Percentiles rank a stretch among this genome's conserved stretches.
phyloP scores from a whole-genome alignment of 2,113 vertebrate species.

The Shinisaurus crocodilurus region DNA sequence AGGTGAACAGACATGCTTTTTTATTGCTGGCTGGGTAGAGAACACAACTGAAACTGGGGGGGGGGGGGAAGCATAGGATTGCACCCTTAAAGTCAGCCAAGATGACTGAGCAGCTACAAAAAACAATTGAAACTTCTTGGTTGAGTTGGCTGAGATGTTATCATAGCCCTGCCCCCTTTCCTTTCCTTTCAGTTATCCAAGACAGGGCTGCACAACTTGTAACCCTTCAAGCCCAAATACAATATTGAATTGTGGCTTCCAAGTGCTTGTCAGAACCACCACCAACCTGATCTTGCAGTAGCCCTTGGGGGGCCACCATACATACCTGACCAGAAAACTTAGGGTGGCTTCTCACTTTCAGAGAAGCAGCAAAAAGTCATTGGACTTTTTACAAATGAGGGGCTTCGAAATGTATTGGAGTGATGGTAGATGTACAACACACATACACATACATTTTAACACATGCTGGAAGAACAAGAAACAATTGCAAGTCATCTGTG shows the following conservation, averaged over 20 bases:
- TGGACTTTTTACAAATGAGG: too few species aligned
- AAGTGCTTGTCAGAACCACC: background rate
- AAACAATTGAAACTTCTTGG: background rate
- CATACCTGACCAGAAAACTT: background rate
- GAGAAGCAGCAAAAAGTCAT: background rate
- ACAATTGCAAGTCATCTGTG: background rate
- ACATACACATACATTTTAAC: background rate
- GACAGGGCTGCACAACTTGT: background rate
- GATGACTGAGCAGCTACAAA: background rate
- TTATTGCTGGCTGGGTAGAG: too few species aligned
- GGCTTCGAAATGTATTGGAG: too few species aligned
- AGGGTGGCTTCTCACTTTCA: background rate
- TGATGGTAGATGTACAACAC: too few species aligned
- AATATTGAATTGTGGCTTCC: background rate
- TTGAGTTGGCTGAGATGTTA: background rate
- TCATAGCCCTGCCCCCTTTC: background rate
- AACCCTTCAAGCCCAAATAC: background rate
- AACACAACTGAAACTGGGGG: too few species aligned
- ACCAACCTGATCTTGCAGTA: background rate
- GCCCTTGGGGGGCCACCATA: background rate
- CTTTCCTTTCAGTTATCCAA: background rate
- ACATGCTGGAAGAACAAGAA: background rate
- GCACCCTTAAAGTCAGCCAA: too few species aligned
- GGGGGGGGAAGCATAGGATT: too few species aligned
- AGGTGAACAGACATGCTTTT: too few species aligned